phyloP scores from a whole-genome alignment of 2,113 vertebrate species.

The Malurus melanocephalus region DNA sequence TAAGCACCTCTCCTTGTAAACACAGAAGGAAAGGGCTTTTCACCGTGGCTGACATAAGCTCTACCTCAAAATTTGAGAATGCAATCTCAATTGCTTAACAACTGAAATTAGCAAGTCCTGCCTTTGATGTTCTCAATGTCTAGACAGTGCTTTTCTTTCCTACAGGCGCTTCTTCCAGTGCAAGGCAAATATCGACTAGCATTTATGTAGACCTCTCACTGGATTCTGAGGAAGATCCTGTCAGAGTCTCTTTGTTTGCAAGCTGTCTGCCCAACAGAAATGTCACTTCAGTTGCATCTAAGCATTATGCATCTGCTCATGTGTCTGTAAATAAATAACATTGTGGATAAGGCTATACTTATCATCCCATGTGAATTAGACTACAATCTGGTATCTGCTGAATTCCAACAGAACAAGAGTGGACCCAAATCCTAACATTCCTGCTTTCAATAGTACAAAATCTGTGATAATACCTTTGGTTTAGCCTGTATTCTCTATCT shows the following conservation, averaged over 20 bases:
- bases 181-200: rapidly evolving
- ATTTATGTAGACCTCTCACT: neutral
- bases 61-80: neutral
- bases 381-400: slow-evolving; percentile 23
- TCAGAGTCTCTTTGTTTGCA: slow-evolving; percentile 28
- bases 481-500: neutral
- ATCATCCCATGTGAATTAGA: slow-evolving; percentile 26
- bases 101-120: neutral
- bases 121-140: neutral
- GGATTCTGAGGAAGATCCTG: neutral
- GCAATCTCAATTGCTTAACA: neutral
- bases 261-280: slow-evolving; percentile 38
- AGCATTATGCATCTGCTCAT: slow-evolving; percentile 37
- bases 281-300: slow-evolving; percentile 36
- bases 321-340: slow-evolving; percentile 46
- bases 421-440: neutral
- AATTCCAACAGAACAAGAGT: neutral
- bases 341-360: neutral
- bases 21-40: neutral
- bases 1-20: neutral
- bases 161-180: rapidly evolving
- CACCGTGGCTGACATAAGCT: rapidly evolving
- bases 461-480: neutral
- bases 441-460: neutral
- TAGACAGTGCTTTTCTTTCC: neutral